These are phyloP conservation scores for Myiotriccus ornatus DNA, from an alignment of 2,797 vertebrate species.

Conservation along the genomic window DNA sequence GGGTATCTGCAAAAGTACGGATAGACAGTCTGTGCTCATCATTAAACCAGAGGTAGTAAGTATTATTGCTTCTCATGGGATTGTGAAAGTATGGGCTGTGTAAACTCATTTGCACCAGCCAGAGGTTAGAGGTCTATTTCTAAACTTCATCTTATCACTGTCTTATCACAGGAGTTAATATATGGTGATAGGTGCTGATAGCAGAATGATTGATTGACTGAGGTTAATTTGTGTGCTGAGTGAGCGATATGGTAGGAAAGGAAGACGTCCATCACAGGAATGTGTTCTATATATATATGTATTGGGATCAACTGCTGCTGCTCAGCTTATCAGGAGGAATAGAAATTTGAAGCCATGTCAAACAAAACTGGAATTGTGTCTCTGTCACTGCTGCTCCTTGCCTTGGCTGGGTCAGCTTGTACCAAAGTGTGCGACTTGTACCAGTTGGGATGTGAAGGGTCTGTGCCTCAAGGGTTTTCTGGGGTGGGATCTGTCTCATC, in stretches of 20 bases:
- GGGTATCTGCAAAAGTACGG: background rate
- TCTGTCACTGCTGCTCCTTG: background rate
- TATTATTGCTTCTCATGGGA: slow-evolving; percentile 24
- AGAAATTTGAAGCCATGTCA: background rate
- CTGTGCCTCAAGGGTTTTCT: background rate
- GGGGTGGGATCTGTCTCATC: too few species aligned
- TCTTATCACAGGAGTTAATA: background rate
- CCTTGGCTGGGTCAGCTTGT: background rate
- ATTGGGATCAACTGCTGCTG: background rate
- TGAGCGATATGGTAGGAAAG: background rate
- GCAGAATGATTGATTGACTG: slow-evolving; percentile 23
- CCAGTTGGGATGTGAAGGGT: background rate
- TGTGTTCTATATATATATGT: background rate
- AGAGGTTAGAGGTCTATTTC: background rate
- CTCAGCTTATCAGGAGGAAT: background rate
- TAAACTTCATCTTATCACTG: background rate
- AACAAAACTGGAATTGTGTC: background rate
- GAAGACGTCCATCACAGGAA: background rate
- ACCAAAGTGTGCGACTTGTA: fast-evolving
- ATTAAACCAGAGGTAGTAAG: background rate
- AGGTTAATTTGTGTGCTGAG: slow-evolving; percentile 7
- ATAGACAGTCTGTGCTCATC: background rate
- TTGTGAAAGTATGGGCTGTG: background rate
- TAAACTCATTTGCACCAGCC: slow-evolving; percentile 35
- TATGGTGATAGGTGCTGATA: background rate